These are phyloP conservation scores for Glossophaga mutica DNA, from an alignment of 2,797 vertebrate genomes.

Conservation along the genomic window DNA sequence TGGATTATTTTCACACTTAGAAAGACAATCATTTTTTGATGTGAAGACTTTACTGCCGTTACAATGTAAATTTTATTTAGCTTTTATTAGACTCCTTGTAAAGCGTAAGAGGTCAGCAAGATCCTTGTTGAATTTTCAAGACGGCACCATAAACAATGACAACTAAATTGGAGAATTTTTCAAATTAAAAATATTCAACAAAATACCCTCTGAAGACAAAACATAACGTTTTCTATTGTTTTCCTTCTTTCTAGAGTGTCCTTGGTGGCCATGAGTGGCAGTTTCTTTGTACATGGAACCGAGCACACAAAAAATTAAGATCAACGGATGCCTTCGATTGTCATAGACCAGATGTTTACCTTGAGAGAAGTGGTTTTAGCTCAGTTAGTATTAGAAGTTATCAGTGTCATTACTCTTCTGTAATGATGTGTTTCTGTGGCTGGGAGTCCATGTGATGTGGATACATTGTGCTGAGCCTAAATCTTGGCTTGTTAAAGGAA, in stretches of 20 bases:
- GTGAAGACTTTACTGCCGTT: not conserved
- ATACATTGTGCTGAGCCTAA: not conserved
- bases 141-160: not conserved
- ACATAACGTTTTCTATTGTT: not conserved
- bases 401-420: not conserved
- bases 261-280: not conserved
- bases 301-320: not conserved
- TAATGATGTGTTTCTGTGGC: not conserved
- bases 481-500: not conserved
- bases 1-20: not conserved
- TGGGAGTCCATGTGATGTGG: not conserved
- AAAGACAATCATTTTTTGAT: not conserved
- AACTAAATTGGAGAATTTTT: not conserved
- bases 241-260: not conserved
- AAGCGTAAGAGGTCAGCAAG: not conserved
- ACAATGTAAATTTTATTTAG: constrained; percentile 31
- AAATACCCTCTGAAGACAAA: not conserved
- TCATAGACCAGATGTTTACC: not conserved
- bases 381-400: not conserved
- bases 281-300: not conserved
- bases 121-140: not conserved
- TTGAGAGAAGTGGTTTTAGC: not conserved
- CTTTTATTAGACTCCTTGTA: constrained; percentile 11
- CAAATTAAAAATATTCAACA: not conserved
- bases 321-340: not conserved